These are phyloP conservation scores for Kryphioiulus occultus DNA, from an alignment of 2,888 invertebrate species.

Conservation along the genomic window DNA sequence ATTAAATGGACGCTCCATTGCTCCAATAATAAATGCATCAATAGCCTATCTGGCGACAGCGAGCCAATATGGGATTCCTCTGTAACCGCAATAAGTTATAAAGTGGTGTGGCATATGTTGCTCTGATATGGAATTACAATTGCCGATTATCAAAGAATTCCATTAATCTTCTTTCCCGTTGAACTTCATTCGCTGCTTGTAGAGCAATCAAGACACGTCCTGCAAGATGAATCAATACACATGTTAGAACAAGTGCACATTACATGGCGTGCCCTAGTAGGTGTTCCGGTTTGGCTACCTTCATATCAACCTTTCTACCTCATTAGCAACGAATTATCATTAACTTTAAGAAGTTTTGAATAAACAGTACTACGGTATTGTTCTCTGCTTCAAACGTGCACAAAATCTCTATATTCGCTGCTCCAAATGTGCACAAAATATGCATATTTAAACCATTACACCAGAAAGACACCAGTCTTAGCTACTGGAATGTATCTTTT, in stretches of 20 bases:
- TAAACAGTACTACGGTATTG: too few species aligned
- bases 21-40: not conserved
- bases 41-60: not conserved
- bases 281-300: not conserved
- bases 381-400: too few species aligned
- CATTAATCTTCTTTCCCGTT: not conserved
- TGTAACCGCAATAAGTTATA: not conserved
- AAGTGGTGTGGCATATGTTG: not conserved
- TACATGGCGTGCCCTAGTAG: not conserved
- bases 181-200: not conserved
- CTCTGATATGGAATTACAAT: not conserved
- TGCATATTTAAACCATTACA: too few species aligned
- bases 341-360: too few species aligned
- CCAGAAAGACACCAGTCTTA: too few species aligned
- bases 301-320: not conserved
- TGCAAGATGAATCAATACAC: not conserved
- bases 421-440: too few species aligned
- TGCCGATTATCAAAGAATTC: slow-evolving; percentile 20
- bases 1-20: not conserved
- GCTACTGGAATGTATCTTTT: too few species aligned
- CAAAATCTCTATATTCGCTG: too few species aligned
- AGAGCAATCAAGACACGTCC: not conserved
- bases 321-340: too few species aligned
- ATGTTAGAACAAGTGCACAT: not conserved
- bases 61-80: not conserved